Conservation (phyloP, 2,113 vertebrate species). For the Sylvietta virens region DNA sequence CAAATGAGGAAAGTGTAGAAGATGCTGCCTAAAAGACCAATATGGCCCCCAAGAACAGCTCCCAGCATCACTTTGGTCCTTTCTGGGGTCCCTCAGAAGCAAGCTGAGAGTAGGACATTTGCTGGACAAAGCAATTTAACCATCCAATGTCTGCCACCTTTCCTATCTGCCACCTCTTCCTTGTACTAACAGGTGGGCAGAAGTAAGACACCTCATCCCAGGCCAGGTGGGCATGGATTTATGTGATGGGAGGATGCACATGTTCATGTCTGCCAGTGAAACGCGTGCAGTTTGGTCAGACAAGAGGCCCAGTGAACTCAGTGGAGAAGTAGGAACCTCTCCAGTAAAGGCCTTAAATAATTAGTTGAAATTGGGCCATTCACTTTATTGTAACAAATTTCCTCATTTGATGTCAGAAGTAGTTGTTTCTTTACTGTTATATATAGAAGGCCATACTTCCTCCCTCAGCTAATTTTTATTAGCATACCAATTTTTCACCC, state of each 20-base stretch:
- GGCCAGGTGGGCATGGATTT: not conserved
- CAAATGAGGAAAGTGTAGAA: not conserved
- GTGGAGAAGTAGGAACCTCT: not conserved
- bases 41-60: rapidly evolving
- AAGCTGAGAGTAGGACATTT: not conserved
- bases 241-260: not conserved
- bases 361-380: not conserved
- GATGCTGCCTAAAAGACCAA: not conserved
- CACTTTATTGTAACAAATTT: not conserved
- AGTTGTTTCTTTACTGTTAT: not conserved
- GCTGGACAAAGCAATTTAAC: not conserved
- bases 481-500: not conserved
- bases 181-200: rapidly evolving
- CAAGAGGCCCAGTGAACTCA: not conserved
- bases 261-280: not conserved
- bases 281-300: not conserved
- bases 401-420: not conserved
- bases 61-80: rapidly evolving
- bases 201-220: not conserved
- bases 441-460: not conserved
- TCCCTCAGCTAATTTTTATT: not conserved
- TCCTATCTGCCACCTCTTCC: not conserved
- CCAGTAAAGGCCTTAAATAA: not conserved
- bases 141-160: not conserved
- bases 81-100: not conserved